Evolutionary conservation across 2,797 vertebrate genomes (phyloP), one percentile per base, ranked within the genome.

Genomic region (Enteromius mattozi): DNA sequence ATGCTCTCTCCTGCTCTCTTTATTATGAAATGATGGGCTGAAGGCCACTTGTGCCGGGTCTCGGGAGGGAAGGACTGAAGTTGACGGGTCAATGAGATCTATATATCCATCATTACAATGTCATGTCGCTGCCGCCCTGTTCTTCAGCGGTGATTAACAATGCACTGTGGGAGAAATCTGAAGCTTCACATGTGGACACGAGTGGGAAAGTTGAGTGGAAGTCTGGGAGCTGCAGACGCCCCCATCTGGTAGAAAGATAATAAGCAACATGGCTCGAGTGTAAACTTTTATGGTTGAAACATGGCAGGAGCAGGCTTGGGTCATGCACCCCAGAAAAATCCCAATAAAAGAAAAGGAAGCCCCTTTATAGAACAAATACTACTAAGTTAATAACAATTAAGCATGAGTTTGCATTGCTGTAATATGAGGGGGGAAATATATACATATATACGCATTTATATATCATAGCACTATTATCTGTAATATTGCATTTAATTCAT

Each of bases 91-190:
- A 75, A 68, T 74, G 59, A 51, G 71, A 80, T 78, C 68, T 86
- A 80, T 83, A 83, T 80, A 75, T 86, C 81, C n/a, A 33, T 40
- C 51, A 35, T 83, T 83, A 86, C 81, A 69, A 74, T 66, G 71
- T 69, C 19, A 49, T 78, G 49, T 56, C 56, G 35, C 49, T n/a
- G 35, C 24, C 21, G 17, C 24, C 56, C 80, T 78, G 21, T 75
- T 79, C 74, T 49, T 54, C 12, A 80, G 54, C 40, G 66, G 69
- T 82, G 51, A 86, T 82, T 82, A 78, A 82, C 74, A 69, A 40
- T 30, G 76, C 54, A 54, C 71, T 83, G 59, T 74, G 71, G 70
- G 69, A 42, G 45, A 54, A 65, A 82, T 33, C 27, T 51, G 8
- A 49, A 63, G 30, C 8, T 24, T 54, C 66, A 37, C 27, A 13